phyloP scores from a whole-genome alignment of 1,140 invertebrate genomes.

The Drosophila gunungcola region DNA sequence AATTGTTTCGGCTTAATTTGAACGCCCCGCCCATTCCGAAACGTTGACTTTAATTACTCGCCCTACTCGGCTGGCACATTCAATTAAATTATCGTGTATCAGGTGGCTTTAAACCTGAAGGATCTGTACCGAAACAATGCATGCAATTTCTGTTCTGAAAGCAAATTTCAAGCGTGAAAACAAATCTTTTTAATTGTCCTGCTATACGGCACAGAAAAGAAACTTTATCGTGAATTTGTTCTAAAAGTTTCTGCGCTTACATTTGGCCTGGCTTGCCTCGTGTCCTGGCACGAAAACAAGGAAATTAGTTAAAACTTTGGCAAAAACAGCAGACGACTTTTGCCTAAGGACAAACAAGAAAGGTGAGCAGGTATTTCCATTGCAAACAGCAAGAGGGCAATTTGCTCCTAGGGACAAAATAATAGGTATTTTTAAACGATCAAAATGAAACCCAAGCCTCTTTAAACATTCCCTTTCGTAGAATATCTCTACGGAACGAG shows the following conservation, averaged over 20 bases:
- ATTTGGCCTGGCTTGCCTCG: slow-evolving; percentile 28
- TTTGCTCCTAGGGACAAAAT: not conserved
- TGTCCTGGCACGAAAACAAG: slow-evolving; percentile 60
- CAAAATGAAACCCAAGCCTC: slow-evolving; percentile 7
- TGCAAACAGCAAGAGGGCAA: not conserved
- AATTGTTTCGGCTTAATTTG: slow-evolving; percentile 80
- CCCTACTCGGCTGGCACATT: slow-evolving; percentile 21
- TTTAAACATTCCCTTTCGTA: not conserved
- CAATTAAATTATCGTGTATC: slow-evolving; percentile 56
- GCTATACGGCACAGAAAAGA: slow-evolving; percentile 29
- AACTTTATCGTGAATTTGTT: slow-evolving; percentile 62
- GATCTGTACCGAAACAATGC: slow-evolving; percentile 4
- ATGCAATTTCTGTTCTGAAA: slow-evolving; percentile 21
- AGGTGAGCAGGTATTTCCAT: slow-evolving; percentile 7
- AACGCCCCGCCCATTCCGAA: slow-evolving; percentile 21
- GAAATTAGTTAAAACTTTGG: slow-evolving; percentile 76
- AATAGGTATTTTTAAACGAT: slow-evolving; percentile 1
- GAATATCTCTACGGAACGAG: not conserved
- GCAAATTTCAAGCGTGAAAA: slow-evolving; percentile 54
- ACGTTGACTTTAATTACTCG: slow-evolving; percentile 40
- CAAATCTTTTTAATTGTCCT: slow-evolving; percentile 76
- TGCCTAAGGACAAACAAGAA: slow-evolving; percentile 13
- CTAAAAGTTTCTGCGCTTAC: slow-evolving; percentile 56
- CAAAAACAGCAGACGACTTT: slow-evolving; percentile 62
- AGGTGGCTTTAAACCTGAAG: slow-evolving; percentile 50